Evolutionary conservation across 2,113 vertebrate species (phyloP), one percentile per base, ranked within the genome.

Genomic region (Pimephales promelas): DNA sequence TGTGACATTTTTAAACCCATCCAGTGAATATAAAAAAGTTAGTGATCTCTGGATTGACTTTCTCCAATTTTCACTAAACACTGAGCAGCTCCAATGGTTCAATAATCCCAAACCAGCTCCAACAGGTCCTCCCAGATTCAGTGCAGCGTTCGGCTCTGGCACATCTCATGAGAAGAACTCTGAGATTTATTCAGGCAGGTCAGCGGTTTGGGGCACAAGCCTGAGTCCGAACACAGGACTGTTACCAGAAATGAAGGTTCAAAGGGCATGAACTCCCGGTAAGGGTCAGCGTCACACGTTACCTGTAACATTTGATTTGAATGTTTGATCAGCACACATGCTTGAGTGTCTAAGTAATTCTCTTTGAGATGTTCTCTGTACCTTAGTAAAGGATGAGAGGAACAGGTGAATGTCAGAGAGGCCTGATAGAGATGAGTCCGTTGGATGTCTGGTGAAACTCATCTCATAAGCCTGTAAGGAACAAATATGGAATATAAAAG

Each of bases 361-460:
- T 54, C n/a, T 9, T 20, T 76, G 13, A 73, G 40, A 49, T 36
- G 10, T 84, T 61, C n/a, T 43, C 26, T 2, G 3, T 90, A 95
- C 94, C 93, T 93, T 92, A 80, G 91, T 90, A 82, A 93, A 95
- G 28, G 93, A 90, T 34, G 86, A 87, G 79, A 95, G 89, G 84
- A 95, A 93, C 57, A 95, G 88, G 18, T 28, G 90, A 79, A 79
- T 87, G 87, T 91, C 82, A 73, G 92, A 91, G 16, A 93, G 59
- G 56, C 92, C 92, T 52, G 87, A 92, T 26, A 95, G 70, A 56
- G 93, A 93, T 0, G 90, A 90, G 83, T 95, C 94, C 56, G 5
- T 61, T 2, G 85, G 84, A 28, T 76, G 26, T 7, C 56, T 89
- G 47, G 68, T 64, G 4, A 94, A 88, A 89, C 90, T 93, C 43